These are phyloP conservation scores for Eptesicus fuscus DNA, from an alignment of 2,113 vertebrate genomes.

Conservation along the genomic window DNA sequence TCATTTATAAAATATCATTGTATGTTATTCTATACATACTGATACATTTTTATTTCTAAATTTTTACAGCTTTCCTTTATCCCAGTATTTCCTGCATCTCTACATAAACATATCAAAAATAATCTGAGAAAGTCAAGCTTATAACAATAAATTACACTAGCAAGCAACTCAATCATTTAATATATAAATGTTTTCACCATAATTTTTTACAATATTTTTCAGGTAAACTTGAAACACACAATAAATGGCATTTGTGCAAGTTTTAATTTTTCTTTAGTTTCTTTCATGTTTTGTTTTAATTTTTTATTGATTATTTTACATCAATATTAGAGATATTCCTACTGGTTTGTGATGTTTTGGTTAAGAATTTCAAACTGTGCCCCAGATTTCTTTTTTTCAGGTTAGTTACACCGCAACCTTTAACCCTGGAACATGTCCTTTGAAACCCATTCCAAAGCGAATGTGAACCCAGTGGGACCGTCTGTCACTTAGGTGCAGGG, in stretches of 20 bases:
- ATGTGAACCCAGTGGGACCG: background rate
- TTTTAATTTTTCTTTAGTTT: background rate
- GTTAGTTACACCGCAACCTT: background rate
- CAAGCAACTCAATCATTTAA: slow-evolving; percentile 71
- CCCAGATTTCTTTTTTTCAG: background rate
- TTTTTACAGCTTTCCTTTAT: background rate
- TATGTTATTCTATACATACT: background rate
- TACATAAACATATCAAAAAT: background rate
- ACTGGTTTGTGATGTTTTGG: background rate
- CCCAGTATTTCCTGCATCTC: background rate
- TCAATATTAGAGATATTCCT: background rate
- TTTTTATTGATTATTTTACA: background rate
- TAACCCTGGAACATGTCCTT: background rate
- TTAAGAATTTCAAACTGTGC: background rate
- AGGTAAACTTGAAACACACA: background rate
- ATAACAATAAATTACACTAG: slow-evolving; percentile 67
- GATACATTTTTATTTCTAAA: slow-evolving; percentile 4
- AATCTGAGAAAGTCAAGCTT: slow-evolving; percentile 29
- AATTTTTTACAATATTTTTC: background rate
- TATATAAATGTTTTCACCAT: background rate
- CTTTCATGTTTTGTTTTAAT: background rate
- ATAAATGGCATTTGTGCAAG: background rate
- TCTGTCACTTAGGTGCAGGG: background rate
- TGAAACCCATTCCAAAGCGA: background rate
- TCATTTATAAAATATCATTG: background rate